Evolutionary conservation across 1,140 invertebrate species (phyloP).

Genomic region (Xylocopa sonorina): DNA sequence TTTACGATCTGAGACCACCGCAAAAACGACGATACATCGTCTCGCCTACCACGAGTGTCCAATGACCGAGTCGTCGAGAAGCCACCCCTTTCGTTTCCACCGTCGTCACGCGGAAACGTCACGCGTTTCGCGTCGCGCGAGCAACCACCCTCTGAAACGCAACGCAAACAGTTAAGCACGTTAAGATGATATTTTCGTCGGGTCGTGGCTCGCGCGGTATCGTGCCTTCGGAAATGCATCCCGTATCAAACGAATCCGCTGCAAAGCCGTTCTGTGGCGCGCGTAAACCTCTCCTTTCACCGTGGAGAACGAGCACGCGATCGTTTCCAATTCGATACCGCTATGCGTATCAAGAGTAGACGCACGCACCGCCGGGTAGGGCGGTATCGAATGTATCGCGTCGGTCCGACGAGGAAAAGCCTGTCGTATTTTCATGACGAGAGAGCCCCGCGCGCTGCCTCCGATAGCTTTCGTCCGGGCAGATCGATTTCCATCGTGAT

Average conservation of each 20-base stretch:
- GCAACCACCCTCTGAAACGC: background rate
- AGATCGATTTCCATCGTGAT: constrained; percentile 67
- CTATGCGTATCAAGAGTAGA: constrained; percentile 28
- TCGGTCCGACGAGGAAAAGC: constrained; percentile 52
- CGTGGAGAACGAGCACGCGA: constrained; percentile 13
- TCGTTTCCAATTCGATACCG: constrained; percentile 49
- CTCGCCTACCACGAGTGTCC: too few species aligned
- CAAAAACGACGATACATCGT: too few species aligned
- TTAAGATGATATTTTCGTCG: constrained; percentile 15
- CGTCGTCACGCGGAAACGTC: too few species aligned
- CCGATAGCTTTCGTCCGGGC: constrained; percentile 58
- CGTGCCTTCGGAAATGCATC: constrained; percentile 2
- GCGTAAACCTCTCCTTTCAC: constrained; percentile 34
- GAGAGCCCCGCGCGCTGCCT: constrained; percentile 35
- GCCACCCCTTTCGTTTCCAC: too few species aligned
- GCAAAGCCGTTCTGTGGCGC: constrained; percentile 6
- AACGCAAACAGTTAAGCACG: background rate
- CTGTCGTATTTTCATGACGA: constrained; percentile 62
- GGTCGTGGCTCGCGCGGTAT: too few species aligned
- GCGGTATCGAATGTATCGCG: constrained; percentile 41
- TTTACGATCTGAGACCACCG: too few species aligned
- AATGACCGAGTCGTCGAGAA: too few species aligned
- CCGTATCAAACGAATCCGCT: constrained; percentile 28
- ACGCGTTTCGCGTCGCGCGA: background rate
- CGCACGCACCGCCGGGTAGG: constrained; percentile 15